phyloP scores from a whole-genome alignment of 2,113 vertebrate species.

The Passer montanus region DNA sequence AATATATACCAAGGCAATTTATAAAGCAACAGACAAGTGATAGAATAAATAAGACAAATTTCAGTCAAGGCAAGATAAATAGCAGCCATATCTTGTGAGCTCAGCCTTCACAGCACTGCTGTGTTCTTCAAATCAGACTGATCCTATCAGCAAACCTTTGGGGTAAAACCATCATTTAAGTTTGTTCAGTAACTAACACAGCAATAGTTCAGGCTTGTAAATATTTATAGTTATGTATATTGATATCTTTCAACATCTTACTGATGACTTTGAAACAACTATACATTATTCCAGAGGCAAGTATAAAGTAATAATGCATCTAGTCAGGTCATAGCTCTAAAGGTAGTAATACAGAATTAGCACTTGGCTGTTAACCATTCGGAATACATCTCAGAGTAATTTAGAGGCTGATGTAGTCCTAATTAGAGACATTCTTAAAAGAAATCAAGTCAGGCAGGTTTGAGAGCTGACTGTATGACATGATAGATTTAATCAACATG shows the following conservation, averaged over 20 bases:
- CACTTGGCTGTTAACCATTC: neutral
- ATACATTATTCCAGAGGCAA: neutral
- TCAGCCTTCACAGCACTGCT: neutral
- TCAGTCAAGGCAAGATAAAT: neutral
- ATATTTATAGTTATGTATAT: neutral
- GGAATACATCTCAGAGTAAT: neutral
- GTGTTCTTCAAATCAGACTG: neutral
- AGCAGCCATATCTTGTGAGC: neutral
- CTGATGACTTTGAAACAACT: neutral
- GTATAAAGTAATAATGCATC: neutral
- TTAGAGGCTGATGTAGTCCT: neutral
- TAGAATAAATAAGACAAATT: neutral
- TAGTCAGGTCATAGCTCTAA: neutral
- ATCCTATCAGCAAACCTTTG: neutral
- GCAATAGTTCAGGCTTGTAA: neutral
- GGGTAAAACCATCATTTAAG: neutral
- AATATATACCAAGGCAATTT: neutral
- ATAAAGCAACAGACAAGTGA: neutral
- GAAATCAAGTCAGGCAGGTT: slow-evolving; percentile 12
- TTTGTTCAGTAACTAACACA: neutral
- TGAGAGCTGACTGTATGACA: neutral
- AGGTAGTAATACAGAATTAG: neutral
- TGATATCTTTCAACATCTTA: neutral
- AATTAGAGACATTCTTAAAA: neutral
- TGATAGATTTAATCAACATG: neutral